Evolutionary conservation across 2,888 invertebrate genomes (phyloP), one percentile per base, ranked within the genome.

Genomic region (Pteria penguin): DNA sequence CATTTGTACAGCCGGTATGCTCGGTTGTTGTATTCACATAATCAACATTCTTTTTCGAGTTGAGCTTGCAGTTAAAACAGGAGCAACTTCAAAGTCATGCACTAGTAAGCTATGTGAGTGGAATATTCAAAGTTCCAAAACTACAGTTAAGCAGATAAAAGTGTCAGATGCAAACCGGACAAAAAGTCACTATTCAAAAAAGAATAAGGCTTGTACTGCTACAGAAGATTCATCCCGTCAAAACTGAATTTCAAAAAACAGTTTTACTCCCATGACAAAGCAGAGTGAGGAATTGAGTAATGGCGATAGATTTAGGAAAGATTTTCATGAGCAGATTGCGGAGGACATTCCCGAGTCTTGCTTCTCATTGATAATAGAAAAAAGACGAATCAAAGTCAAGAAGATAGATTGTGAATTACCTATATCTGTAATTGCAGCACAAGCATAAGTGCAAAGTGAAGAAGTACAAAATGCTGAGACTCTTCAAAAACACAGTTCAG

Each of bases 1-100:
- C 33, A 61, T 24, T 8, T 70, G 70, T 29, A 70, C 70, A 11
- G 70, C 70, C 11, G 70, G 70, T 4, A 70, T 70, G 70, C 60
- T 61, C 14, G 70, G 70, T 11, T 33, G 33, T 18, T 70, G 70
- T 36, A 70, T 61, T 45, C 70, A 70, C 26, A 36, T 70, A 31
- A 36, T 61, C 4, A 61, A 61, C 22, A 8, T 70, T n/a, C 26
- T 60, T 14, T 61, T 70, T 36, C 32, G 70, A 22, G 29, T n/a
- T n/a, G n/a, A n/a, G n/a, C n/a, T n/a, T n/a, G n/a, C n/a, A n/a
- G n/a, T n/a, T n/a, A n/a, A n/a, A 36, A 70, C 70, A 8, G 70
- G 69, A 4, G 36, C 5, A 31, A 57, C 69, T 5, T 55, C 54
- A 69, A n/a, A 31, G 22, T 22, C 69, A 58, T 18, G 27, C 14